A percentile compares a stretch with the other conserved stretches of the same genome.
Conservation (phyloP, 2,113 vertebrate species). For the Apodemus sylvaticus region DNA sequence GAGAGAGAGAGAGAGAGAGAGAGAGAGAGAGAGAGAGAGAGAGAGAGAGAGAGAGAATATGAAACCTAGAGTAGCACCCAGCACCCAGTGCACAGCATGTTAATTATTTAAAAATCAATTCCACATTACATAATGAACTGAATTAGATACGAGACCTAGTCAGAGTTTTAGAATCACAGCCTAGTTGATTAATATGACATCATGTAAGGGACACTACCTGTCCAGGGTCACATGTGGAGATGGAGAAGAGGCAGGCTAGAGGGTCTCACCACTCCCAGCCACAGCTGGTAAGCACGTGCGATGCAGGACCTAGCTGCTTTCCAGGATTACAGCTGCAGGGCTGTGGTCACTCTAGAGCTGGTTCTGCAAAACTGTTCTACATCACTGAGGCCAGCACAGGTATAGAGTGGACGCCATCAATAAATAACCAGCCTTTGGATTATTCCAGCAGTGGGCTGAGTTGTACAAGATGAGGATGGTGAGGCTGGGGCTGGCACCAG, state of each 20-base stretch:
- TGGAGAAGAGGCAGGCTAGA: neutral
- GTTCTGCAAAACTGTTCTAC: neutral
- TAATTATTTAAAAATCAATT: neutral
- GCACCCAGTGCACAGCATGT: neutral
- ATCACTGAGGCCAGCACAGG: neutral
- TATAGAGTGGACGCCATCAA: neutral
- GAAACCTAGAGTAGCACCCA: neutral
- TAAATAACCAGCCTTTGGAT: slow-evolving; percentile 4
- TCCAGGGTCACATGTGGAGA: neutral
- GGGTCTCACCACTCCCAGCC: neutral
- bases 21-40: neutral
- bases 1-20: too few species aligned
- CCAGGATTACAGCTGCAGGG: neutral
- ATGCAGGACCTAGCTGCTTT: neutral
- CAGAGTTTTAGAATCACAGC: neutral
- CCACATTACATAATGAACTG: neutral
- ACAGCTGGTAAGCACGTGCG: neutral
- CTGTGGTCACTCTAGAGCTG: neutral
- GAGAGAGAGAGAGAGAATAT: neutral
- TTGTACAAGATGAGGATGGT: neutral
- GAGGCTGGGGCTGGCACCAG: neutral
- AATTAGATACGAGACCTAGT: neutral
- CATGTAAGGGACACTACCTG: neutral
- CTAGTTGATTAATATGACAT: neutral
- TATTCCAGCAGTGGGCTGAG: neutral